Evolutionary conservation across 1,140 invertebrate species (phyloP), one percentile per base, ranked within the genome.

Genomic region (Schlechtendalia chinensis): DNA sequence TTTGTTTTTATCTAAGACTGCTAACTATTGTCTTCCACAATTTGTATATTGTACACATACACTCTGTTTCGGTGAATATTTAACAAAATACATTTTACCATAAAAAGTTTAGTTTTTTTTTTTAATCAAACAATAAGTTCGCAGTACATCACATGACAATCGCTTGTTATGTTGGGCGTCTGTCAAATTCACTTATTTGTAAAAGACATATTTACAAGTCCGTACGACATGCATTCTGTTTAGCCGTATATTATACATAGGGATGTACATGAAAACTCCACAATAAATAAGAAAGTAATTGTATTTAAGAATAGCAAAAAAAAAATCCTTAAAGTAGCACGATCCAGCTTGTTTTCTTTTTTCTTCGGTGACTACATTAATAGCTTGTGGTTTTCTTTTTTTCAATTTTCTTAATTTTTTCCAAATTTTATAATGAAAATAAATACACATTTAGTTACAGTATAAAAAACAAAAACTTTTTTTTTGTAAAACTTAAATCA

Each of bases 21-120:
- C 50, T 72, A 72, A 29, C 50, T 72, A 72, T 54, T 72, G 69
- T 72, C 69, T 72, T 72, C 69, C 69, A 72, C 29, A 54, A 72
- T 72, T 54, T 72, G 53, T 72, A 72, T 53, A 72, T 53, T 72
- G 69, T 72, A 72, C 27, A 8, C 32, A 8, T 39, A 39, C 32
- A 39, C 8, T 53, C 50, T 72, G 24, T 71, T 71, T 72, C 50
- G 24, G 50, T 53, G 8, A 39, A 72, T 72, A 54, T 72, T 72
- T 72, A 72, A 72, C 50, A 54, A 72, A 72, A 72, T 72, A 72
- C 50, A 72, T 54, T 54, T 72, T 54, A 54, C 29, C 69, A 54
- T 54, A 50, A 39, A 71, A 53, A 29, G 10, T 29, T 27, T 53
- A 22, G 27, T n/a, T 53, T 29, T 67, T 29, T 67, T 53, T 72